These are phyloP conservation scores for Agrotis clavis DNA, from an alignment of 2,888 invertebrate species.

Conservation along the genomic window DNA sequence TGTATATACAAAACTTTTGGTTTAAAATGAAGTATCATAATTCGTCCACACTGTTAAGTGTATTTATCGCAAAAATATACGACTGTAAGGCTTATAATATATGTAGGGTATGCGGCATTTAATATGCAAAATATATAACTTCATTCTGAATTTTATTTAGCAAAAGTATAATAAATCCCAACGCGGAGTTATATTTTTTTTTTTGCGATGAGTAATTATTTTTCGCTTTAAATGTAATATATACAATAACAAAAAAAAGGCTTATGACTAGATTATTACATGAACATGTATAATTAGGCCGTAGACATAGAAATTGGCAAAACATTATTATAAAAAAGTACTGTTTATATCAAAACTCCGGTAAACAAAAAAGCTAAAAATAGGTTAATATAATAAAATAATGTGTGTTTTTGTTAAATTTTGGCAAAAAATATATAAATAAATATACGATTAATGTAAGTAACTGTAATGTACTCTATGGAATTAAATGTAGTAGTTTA, in stretches of 20 bases:
- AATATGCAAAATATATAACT: constrained; percentile 27
- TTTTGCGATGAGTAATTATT: constrained; percentile 14
- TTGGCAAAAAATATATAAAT: constrained; percentile 51
- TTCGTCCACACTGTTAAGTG: constrained; percentile 86
- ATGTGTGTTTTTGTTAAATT: constrained; percentile 48
- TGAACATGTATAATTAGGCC: constrained; percentile 53
- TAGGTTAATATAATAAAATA: constrained; percentile 36
- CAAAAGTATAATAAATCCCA: neutral
- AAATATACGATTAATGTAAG: constrained; percentile 56
- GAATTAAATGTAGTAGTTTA: constrained; percentile 80
- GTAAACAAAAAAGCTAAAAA: constrained; percentile 53
- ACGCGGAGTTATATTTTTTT: neutral
- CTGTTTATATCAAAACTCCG: constrained; percentile 84
- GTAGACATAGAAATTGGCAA: constrained; percentile 56
- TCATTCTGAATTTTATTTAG: neutral
- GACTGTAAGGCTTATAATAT: constrained; percentile 62
- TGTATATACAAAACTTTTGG: constrained; percentile 56
- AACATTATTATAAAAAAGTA: constrained; percentile 57
- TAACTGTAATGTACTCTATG: constrained; percentile 82
- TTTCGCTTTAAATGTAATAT: constrained; percentile 51
- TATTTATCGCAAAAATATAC: constrained; percentile 76
- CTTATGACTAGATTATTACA: constrained; percentile 63
- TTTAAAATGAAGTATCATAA: constrained; percentile 79
- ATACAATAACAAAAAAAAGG: constrained; percentile 51
- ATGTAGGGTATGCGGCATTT: constrained; percentile 44